Evolutionary conservation across 2,113 vertebrate genomes (phyloP), one percentile per base, ranked within the genome.

Genomic region (Cercocebus atys): DNA sequence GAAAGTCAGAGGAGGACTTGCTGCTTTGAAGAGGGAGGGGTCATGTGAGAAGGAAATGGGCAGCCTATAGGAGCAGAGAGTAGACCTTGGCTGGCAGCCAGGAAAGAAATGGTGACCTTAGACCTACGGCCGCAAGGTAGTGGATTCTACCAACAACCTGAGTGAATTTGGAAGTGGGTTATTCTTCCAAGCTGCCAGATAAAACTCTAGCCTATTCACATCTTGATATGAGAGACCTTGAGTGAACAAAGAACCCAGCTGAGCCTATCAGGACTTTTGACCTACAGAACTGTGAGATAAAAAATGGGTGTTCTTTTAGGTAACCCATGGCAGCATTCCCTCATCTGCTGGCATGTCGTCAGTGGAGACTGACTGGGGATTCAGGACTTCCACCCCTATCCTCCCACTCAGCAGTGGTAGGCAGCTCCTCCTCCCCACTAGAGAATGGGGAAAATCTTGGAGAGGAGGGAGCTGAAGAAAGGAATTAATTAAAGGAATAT

Each of bases 1-100:
- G 73, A 59, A 96, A 95, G 72, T 97, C 52, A 72, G 70, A 97
- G 52, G 59, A 59, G n/a, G 59, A 90, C 70, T 94, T 88, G 50
- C 52, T 91, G 57, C 83, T 97, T 93, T 96, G 61, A 93, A 95
- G 52, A 57, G 78, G 73, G 85, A 80, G 3, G 38, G 25, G 43
- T 86, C n/a, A 43, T 0, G 0, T 85, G 55, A 80, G 57, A 81
- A 87, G 30, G 17, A 80, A 88, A 47, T 4, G 6, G 7, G 22
- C 1, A 43, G 50, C 35, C 61, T 90, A 7, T 68, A 70, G 55
- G 52, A 93, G 43, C 72, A 91, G 82, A 94, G 72, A 73, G 50
- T n/a, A 76, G 66, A 70, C 52, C 52, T 94, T 93, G 82, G 40
- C 87, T 90, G 40, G 8, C 11, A 89, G 75, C 8, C 78, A 75